Conservation (phyloP, 2,797 vertebrate species). For the Myoxocephalus aenaeus region DNA sequence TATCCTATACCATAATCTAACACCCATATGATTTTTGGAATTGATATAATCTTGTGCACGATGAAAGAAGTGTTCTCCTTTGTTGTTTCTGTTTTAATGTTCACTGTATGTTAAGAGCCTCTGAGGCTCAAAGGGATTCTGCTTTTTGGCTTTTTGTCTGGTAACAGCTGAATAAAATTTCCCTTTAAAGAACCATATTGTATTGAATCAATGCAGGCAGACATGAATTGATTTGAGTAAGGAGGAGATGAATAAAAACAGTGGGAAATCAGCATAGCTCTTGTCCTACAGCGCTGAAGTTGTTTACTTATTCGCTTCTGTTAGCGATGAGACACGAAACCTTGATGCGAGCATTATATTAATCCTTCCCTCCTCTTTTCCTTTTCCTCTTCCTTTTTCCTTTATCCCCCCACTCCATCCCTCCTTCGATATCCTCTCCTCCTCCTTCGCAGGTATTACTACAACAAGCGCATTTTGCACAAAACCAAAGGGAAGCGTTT, state of each 20-base stretch:
- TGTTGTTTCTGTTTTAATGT: constrained; percentile 13
- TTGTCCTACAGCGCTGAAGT: constrained; percentile 66
- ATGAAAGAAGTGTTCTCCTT: constrained; percentile 10
- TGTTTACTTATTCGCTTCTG: constrained; percentile 74
- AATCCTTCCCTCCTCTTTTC: constrained; percentile 71
- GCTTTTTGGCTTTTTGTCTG: constrained; percentile 47
- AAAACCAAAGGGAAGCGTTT: constrained; percentile 98
- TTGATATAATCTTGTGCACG: neutral
- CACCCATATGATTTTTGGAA: neutral
- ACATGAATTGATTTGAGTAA: constrained; percentile 75
- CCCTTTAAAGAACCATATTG: constrained; percentile 60
- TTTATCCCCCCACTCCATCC: constrained; percentile 56
- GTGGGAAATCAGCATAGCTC: constrained; percentile 76
- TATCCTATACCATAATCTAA: neutral
- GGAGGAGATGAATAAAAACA: constrained; percentile 78
- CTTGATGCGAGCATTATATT: constrained; percentile 73
- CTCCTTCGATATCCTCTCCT: constrained; percentile 54
- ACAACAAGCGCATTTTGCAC: constrained; percentile 96
- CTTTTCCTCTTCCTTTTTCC: constrained; percentile 68
- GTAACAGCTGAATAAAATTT: constrained; percentile 66
- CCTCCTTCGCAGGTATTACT: constrained; percentile 89
- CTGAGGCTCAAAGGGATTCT: constrained; percentile 34
- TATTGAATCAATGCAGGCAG: constrained; percentile 72
- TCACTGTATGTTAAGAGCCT: constrained; percentile 17
- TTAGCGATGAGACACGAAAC: constrained; percentile 70